Evolutionary conservation across 37 sponge, comb jelly and placozoan species (phyloP), one percentile per base, ranked within the genome.

Genomic region (Theonella swinhoei): DNA sequence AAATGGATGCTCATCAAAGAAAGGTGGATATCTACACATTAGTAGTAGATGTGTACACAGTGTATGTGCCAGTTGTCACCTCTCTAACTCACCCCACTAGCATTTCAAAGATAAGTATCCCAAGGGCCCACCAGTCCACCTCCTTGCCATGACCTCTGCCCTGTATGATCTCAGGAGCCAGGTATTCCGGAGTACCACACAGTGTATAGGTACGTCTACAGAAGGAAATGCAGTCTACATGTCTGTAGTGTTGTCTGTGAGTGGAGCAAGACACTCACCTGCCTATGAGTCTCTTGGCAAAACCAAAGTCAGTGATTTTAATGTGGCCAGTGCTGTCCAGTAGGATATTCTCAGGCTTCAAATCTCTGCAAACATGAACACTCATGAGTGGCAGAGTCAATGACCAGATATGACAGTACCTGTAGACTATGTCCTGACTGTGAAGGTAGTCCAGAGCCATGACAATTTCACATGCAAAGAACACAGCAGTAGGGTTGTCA

Each of bases 101-200:
- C 97, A 97, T 97, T 75, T 97, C 97, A 42, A 87, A 97, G 39
- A 94, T 92, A 22, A 97, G 95, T 38, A 97, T 92, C 4, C 97
- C 97, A 8, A 97, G 85, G 17, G 97, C 97, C 97, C 97, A 97
- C 97, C 97, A 97, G 80, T 97, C 97, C 72, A 94, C 97, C 33
- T 86, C 95, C 74, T 89, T 94, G 11, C 95, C 95, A 68, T 97
- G 97, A 25, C 97, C 97, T 58, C 89, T 75, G 38, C 95, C 95
- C 84, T 97, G 97, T 43, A 97, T 94, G 75, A 97, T 97, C 87
- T 97, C 97, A 31, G 97, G 97, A 28, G 97, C 97, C 43, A 97
- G 85, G 64, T 97, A 97, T 78, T 97, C 97, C 23, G 97, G 97
- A 0, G 97, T 97, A 5, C 97, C 97, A 85, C 97, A 97, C 64